Percentiles rank a stretch among this genome's conserved stretches.
phyloP scores from a whole-genome alignment of 1,140 invertebrate species.

The Drosophila neocordata region DNA sequence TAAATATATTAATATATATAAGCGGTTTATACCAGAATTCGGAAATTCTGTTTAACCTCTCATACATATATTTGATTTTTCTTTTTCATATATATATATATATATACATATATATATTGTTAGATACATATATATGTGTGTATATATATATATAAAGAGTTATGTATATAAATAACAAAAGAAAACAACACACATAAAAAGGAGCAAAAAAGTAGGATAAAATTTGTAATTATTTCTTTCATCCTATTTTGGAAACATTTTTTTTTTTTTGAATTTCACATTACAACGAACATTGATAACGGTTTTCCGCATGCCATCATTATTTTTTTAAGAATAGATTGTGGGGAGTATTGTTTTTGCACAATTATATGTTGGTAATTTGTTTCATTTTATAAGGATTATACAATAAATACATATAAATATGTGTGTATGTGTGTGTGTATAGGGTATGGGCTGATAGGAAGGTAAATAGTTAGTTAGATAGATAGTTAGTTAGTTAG shows the following conservation, averaged over 20 bases:
- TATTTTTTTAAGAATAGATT: constrained; percentile 57
- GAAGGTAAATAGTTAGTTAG: neutral
- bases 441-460: constrained; percentile 9
- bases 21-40: neutral
- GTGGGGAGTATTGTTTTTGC: constrained; percentile 77
- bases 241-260: constrained; percentile 51
- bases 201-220: constrained; percentile 72
- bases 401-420: constrained; percentile 47
- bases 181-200: constrained; percentile 80
- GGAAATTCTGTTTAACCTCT: constrained; percentile 21
- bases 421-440: constrained; percentile 31
- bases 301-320: constrained; percentile 28
- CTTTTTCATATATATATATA: constrained; percentile 58
- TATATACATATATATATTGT: constrained; percentile 56
- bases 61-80: constrained; percentile 53
- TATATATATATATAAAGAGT: constrained; percentile 62
- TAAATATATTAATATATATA: constrained; percentile 64
- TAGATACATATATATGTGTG: constrained; percentile 28
- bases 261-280: constrained; percentile 63
- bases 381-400: constrained; percentile 45
- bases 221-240: constrained; percentile 34
- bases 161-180: constrained; percentile 81
- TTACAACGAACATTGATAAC: constrained; percentile 72
- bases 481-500: neutral
- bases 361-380: constrained; percentile 63